phyloP scores from a whole-genome alignment of 2,888 invertebrate genomes.

The Glomeris marginata region DNA sequence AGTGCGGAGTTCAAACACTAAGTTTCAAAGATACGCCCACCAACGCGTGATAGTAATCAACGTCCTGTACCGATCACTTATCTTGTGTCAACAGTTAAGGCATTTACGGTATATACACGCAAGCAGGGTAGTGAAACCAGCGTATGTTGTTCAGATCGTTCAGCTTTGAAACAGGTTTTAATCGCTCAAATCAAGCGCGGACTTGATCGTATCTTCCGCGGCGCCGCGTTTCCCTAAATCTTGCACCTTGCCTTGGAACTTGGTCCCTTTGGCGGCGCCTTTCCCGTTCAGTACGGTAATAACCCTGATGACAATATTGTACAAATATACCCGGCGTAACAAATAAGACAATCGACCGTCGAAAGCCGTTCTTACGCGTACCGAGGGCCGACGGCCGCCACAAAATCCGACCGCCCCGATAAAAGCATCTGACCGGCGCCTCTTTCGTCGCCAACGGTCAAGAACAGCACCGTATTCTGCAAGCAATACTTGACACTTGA shows the following conservation, averaged over 20 bases:
- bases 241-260: constrained; percentile 60
- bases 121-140: no score
- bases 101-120: no score
- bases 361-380: constrained; percentile 34
- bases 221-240: constrained; percentile 46
- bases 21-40: no score
- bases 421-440: constrained; percentile 39
- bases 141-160: no score
- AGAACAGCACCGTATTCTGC: constrained; percentile 43
- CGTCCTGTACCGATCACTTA: no score
- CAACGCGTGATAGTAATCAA: no score
- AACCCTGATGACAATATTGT: no score
- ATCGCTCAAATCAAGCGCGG: background rate
- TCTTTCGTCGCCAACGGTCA: constrained; percentile 55
- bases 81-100: no score
- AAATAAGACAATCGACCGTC: no score
- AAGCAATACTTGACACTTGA: constrained; percentile 10
- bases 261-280: constrained; percentile 55
- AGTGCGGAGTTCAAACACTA: no score
- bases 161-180: background rate
- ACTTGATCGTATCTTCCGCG: constrained; percentile 37
- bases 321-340: no score
- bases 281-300: constrained; percentile 54
- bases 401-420: constrained; percentile 35
- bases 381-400: constrained; percentile 43